phyloP scores from a whole-genome alignment of 2,888 invertebrate species.

The Lithophane leautieri region DNA sequence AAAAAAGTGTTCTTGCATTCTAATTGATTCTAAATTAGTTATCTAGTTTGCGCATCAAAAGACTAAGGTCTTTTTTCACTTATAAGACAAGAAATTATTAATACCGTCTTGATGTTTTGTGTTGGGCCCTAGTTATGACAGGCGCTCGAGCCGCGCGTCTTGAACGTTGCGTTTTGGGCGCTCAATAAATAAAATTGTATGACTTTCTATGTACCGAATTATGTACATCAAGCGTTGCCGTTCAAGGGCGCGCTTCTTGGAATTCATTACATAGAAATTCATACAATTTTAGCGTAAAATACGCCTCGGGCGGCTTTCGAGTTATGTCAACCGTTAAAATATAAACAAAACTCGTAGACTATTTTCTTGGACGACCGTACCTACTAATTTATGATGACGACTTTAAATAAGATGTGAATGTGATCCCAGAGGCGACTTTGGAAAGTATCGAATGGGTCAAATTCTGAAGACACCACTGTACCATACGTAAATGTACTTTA shows the following conservation, averaged over 20 bases:
- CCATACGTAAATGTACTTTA: constrained; percentile 1
- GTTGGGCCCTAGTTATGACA: too few relatives aligned
- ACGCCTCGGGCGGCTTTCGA: too few relatives aligned
- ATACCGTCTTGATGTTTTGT: neutral
- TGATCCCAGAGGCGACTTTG: neutral
- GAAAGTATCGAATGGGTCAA: neutral
- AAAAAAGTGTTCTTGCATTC: neutral
- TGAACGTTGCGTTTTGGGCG: too few relatives aligned
- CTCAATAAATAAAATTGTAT: too few relatives aligned
- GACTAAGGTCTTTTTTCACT: neutral
- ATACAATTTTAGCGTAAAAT: too few relatives aligned
- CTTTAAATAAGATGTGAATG: constrained; percentile 5
- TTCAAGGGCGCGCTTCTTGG: too few relatives aligned
- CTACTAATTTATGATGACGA: neutral
- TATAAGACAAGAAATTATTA: neutral
- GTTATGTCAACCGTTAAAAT: neutral
- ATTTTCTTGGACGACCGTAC: neutral
- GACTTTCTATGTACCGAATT: too few relatives aligned
- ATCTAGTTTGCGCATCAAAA: neutral
- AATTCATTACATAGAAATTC: too few relatives aligned
- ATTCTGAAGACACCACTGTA: neutral
- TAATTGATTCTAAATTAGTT: neutral
- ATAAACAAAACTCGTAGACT: too few relatives aligned
- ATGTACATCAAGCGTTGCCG: too few relatives aligned
- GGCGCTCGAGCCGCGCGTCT: too few relatives aligned